Evolutionary conservation across 1,140 invertebrate species (phyloP), one percentile per base, ranked within the genome.

Genomic region (Drosophila watanabei): DNA sequence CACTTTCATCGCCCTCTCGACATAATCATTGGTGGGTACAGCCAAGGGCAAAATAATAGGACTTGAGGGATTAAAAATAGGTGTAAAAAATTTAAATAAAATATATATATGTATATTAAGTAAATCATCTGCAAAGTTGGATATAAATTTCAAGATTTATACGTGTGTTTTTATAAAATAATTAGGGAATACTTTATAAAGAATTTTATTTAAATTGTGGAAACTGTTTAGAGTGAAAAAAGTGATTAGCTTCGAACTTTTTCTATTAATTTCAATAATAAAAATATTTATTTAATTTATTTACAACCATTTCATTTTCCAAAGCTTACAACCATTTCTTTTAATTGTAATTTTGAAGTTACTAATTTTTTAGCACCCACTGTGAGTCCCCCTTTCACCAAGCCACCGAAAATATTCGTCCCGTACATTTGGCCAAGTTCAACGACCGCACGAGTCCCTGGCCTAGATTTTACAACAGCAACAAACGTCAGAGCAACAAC

Each of bases 361-460:
- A 2, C 52, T 56, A 56, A 1, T 4, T 16, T 6, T 14, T 10
- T 24, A 10, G 0, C 33, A 18, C 1, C 13, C 0, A 6, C 14
- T 56, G 52, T 56, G 1, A 14, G 20, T 16, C 33, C 79, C 43
- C 45, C 49, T 54, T 61, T 69, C 59, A 51, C 58, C 52, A 32
- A 61, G 52, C 58, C 35, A 49, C 18, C 52, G 48, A 58, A 58
- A 39, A 58, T 37, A 37, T 56, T 56, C 56, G 64, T 48, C 57
- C 43, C 64, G 45, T 39, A 72, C 78, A 62, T 85, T 85, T 66
- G 81, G 85, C 81, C 86, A 91, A 91, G 87, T 90, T 91, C 88
- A 91, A 91, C 78, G 88, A 88, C 88, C 88, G 88, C 80, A 75
- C 76, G 75, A 87, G 82, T 91, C 88, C 88, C 86, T 91, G 88